phyloP scores from a whole-genome alignment of 1,140 invertebrate species.

The Drosophila azteca region DNA sequence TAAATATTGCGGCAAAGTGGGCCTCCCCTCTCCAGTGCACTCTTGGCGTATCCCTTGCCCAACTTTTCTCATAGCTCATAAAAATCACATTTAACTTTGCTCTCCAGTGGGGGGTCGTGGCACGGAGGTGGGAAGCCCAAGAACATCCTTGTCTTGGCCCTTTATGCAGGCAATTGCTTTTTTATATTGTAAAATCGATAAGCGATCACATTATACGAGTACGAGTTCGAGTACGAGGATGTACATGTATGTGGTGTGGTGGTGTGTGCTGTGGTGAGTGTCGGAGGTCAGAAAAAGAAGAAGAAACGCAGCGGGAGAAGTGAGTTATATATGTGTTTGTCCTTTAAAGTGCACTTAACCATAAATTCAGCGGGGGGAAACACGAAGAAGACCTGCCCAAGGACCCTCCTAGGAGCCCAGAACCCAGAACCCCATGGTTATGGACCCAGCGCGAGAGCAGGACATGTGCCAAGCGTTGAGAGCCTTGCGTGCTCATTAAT shows the following conservation, averaged over 20 bases:
- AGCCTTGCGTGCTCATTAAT: slow-evolving; percentile 78
- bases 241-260: not conserved
- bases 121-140: slow-evolving; percentile 3
- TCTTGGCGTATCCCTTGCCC: too few relatives aligned
- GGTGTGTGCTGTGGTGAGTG: slow-evolving; percentile 26
- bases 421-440: not conserved
- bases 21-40: too few relatives aligned
- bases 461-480: slow-evolving; percentile 61
- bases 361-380: slow-evolving; percentile 64
- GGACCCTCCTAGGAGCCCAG: slow-evolving; percentile 1
- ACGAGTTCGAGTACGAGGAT: slow-evolving; percentile 11
- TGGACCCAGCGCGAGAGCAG: slow-evolving; percentile 11
- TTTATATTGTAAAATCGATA: slow-evolving; percentile 83
- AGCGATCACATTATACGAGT: slow-evolving; percentile 77
- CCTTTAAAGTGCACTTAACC: slow-evolving; percentile 81
- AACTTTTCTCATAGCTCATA: slow-evolving; percentile 64
- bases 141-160: slow-evolving; percentile 11
- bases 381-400: slow-evolving; percentile 31
- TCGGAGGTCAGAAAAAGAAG: slow-evolving; percentile 17
- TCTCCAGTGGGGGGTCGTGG: slow-evolving; percentile 31
- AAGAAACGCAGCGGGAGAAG: slow-evolving; percentile 70
- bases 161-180: slow-evolving; percentile 78
- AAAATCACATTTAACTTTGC: slow-evolving; percentile 75
- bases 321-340: slow-evolving; percentile 80
- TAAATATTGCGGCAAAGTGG: slow-evolving; percentile 33